Conservation (phyloP, 1,140 invertebrate species). For the Colletes gigas region DNA sequence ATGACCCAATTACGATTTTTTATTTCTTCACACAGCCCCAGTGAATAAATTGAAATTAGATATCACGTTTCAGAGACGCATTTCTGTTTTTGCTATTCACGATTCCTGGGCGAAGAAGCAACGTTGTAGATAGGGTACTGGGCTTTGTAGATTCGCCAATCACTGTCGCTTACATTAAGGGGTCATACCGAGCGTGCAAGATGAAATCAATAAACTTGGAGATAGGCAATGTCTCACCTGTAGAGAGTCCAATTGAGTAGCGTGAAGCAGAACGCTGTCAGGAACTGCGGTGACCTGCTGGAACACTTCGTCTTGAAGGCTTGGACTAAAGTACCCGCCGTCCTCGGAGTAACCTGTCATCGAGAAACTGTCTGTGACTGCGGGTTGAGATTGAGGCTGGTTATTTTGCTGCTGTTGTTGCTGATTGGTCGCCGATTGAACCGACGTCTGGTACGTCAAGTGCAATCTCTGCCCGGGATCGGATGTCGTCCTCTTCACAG, state of each 20-base stretch:
- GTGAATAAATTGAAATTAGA: no score
- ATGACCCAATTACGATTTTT: no score
- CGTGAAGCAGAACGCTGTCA: constrained; percentile 86
- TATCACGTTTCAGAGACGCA: no score
- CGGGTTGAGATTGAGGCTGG: constrained; percentile 73
- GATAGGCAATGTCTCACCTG: constrained; percentile 71
- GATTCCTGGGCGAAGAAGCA: no score
- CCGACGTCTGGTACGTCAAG: constrained; percentile 74
- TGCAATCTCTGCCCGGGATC: constrained; percentile 84
- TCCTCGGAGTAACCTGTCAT: constrained; percentile 85
- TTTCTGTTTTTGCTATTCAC: no score
- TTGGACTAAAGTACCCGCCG: constrained; percentile 87
- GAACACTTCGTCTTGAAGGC: constrained; percentile 89
- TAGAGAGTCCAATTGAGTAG: constrained; percentile 84
- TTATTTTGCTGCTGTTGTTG: constrained; percentile 68
- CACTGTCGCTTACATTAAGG: neutral
- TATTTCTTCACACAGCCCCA: no score
- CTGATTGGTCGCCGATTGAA: constrained; percentile 68
- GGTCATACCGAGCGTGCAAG: neutral
- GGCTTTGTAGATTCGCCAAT: neutral
- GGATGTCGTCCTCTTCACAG: constrained; percentile 85
- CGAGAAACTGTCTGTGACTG: constrained; percentile 82
- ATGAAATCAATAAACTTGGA: neutral
- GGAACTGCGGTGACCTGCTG: constrained; percentile 85
- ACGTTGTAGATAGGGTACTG: no score